Evolutionary conservation across 2,888 invertebrate genomes (phyloP), one percentile per base, ranked within the genome.

Genomic region (Pheosia tremula): DNA sequence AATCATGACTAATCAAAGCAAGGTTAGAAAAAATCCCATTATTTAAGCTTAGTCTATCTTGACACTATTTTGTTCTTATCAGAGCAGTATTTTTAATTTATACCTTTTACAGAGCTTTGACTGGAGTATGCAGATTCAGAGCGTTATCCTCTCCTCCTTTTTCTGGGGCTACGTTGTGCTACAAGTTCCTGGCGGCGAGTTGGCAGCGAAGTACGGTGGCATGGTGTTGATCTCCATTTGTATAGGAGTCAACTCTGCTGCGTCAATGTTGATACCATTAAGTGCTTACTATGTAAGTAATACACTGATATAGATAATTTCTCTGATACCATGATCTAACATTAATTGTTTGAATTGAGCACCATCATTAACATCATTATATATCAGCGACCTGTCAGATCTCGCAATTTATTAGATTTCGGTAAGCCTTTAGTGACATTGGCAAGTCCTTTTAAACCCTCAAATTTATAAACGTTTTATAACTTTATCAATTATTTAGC

Each of bases 91-190:
- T 43, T 43, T 10, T n/a, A n/a, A n/a, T n/a, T n/a, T n/a, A n/a
- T 8, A 47, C 3, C 45, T 36, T 56, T 82, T 84, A 0, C 85
- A 71, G 96, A 87, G 79, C 69, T 91, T 89, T 71, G 74, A 94
- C 4, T 96, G 96, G 96, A 56, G 56, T 13, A 56, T 56, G 56
- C 56, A 56, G 37, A 56, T 94, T 9, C 94, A 94, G 72, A 89
- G 94, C 0, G 78, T 95, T 61, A 94, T 97, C 47, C 87, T 97
- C 7, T 96, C 96, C 6, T 96, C 97, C 0, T 97, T 97, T 85
- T 97, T 97, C 85, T 96, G 96, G 96, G 97, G 97, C 2, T 97
- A 97, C 81, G 94, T 96, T 2, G 71, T 96, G 5, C 95, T 96
- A 24, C 91, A 91, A 67, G 87, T 97, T 0, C 96, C 96, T 0